phyloP scores from a whole-genome alignment of 23 tunicate genomes.

The Phallusia fumigata region DNA sequence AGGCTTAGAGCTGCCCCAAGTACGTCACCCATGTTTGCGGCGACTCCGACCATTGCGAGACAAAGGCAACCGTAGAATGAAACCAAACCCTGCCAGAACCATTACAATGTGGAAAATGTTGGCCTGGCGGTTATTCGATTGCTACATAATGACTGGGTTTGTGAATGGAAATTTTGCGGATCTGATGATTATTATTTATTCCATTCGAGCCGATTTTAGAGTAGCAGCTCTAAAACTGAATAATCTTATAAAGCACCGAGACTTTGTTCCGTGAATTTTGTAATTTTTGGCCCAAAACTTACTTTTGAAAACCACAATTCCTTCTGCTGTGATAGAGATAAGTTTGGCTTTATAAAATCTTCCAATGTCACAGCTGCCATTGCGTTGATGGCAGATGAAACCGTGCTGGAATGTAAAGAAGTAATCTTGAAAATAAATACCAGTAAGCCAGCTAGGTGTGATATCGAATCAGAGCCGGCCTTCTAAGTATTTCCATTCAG shows the following conservation, averaged over 20 bases:
- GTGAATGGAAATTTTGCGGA: neutral
- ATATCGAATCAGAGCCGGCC: no score
- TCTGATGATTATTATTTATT: neutral
- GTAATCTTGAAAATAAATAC: no score
- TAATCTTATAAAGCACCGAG: no score
- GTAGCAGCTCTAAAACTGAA: no score
- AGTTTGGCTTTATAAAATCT: neutral
- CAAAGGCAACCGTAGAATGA: neutral
- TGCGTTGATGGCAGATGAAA: neutral
- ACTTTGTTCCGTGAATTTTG: neutral
- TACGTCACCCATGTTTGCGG: constrained; percentile 7
- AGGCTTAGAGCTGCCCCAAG: constrained; percentile 26
- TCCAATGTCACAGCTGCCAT: neutral
- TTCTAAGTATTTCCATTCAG: no score
- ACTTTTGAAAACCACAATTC: neutral
- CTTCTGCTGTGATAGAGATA: neutral
- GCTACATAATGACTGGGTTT: neutral
- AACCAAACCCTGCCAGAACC: constrained; percentile 25
- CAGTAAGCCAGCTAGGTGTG: no score
- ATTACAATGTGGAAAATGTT: neutral
- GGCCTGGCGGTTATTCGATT: neutral
- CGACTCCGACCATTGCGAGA: neutral
- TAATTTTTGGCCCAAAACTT: neutral
- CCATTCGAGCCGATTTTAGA: no score
- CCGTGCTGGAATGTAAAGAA: neutral